phyloP scores from a whole-genome alignment of 2,888 invertebrate species.

The Drosophila prolongata region DNA sequence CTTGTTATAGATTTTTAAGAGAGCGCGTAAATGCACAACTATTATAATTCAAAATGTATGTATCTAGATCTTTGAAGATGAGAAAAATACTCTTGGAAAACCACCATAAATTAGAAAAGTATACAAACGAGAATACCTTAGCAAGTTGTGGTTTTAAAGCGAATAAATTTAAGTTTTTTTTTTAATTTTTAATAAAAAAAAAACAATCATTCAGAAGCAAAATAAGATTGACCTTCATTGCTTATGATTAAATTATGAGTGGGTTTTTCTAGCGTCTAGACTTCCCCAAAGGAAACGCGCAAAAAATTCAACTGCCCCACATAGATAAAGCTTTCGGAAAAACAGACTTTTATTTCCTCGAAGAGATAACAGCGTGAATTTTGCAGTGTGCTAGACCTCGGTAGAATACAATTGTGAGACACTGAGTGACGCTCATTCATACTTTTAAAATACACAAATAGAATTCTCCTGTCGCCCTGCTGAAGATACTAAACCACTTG shows the following conservation, averaged over 20 bases:
- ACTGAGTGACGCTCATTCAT: slow-evolving; percentile 33
- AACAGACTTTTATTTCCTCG: slow-evolving; percentile 28
- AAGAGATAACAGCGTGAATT: slow-evolving; percentile 15
- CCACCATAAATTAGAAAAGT: no score
- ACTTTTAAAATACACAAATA: slow-evolving; percentile 37
- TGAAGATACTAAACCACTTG: slow-evolving; percentile 18
- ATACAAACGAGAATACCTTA: no score
- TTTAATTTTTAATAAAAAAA: no score
- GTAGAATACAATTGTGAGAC: slow-evolving; percentile 9
- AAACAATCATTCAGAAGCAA: no score
- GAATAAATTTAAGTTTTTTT: no score
- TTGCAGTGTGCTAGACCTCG: slow-evolving; percentile 4
- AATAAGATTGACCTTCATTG: no score
- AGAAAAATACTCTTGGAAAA: neutral
- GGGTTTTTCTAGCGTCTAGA: neutral
- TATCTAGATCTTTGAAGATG: neutral
- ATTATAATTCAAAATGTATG: neutral
- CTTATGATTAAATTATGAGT: no score
- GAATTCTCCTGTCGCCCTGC: slow-evolving; percentile 26
- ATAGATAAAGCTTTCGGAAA: slow-evolving; percentile 29
- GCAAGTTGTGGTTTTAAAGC: no score
- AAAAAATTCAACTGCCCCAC: slow-evolving; percentile 18
- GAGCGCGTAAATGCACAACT: neutral
- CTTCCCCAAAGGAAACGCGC: slow-evolving; percentile 12
- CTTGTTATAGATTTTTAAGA: no score